Evolutionary conservation across 2,888 invertebrate genomes (phyloP).

Genomic region (Julus scandinavius): DNA sequence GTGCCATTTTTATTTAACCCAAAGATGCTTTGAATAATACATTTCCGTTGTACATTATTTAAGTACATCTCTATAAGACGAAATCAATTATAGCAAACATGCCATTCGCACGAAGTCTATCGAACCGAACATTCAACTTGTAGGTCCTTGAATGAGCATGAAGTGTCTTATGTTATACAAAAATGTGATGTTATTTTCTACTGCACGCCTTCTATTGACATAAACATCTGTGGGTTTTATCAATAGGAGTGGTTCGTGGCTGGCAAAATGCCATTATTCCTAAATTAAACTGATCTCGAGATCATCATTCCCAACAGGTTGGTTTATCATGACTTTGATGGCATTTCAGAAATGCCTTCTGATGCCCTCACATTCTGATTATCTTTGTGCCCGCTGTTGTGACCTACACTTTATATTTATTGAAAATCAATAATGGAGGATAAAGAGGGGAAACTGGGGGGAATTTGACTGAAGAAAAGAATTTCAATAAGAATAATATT

Average conservation of each 20-base stretch:
- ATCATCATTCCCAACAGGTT: slow-evolving; percentile 20
- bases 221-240: background rate
- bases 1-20: too few relatives aligned
- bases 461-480: background rate
- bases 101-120: too few relatives aligned
- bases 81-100: too few relatives aligned
- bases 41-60: too few relatives aligned
- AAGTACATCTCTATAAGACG: too few relatives aligned
- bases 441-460: background rate
- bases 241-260: background rate
- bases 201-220: background rate
- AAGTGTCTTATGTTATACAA: background rate
- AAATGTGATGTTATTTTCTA: background rate
- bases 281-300: background rate
- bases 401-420: slow-evolving; percentile 14
- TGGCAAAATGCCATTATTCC: slow-evolving; percentile 21
- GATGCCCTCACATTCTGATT: background rate
- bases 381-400: background rate
- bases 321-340: background rate
- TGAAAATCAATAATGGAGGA: background rate
- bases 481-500: background rate
- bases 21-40: too few relatives aligned
- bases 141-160: background rate
- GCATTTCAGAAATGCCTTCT: background rate
- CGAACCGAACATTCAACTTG: too few relatives aligned